Percentiles rank a stretch among this genome's conserved stretches.
Conservation (phyloP, 2,797 vertebrate genomes). For the Sparus aurata region DNA sequence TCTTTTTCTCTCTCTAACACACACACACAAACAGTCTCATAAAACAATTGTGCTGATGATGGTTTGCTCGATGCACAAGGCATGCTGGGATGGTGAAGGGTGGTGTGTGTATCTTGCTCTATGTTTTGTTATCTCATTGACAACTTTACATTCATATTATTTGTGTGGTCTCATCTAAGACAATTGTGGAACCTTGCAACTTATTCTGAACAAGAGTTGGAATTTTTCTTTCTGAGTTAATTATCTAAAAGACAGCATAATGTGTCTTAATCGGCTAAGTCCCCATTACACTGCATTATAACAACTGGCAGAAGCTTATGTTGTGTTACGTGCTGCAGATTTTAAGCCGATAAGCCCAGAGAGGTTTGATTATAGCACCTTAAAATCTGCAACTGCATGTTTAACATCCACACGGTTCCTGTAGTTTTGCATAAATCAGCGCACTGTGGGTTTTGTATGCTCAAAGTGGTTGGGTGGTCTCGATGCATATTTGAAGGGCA, state of each 20-base stretch:
- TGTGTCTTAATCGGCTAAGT: slow-evolving; percentile 11
- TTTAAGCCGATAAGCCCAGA: slow-evolving; percentile 37
- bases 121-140: slow-evolving; percentile 29
- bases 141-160: slow-evolving; percentile 8
- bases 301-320: neutral
- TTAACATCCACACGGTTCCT: slow-evolving; percentile 32
- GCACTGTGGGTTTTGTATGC: slow-evolving; percentile 22
- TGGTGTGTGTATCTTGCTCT: slow-evolving; percentile 39
- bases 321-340: slow-evolving; percentile 14
- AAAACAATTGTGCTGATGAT: slow-evolving; percentile 36
- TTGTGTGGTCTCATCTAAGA: slow-evolving; percentile 36
- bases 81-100: slow-evolving; percentile 58
- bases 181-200: slow-evolving; percentile 11
- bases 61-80: slow-evolving; percentile 33
- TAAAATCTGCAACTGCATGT: slow-evolving; percentile 46
- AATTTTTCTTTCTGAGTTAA: slow-evolving; percentile 14
- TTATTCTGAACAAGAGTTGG: slow-evolving; percentile 2
- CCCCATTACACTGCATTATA: slow-evolving; percentile 19
- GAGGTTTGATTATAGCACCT: slow-evolving; percentile 31
- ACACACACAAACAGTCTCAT: slow-evolving; percentile 23
- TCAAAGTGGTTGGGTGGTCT: slow-evolving; percentile 54
- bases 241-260: slow-evolving; percentile 10
- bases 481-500: slow-evolving; percentile 35
- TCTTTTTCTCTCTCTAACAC: neutral
- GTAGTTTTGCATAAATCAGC: slow-evolving; percentile 41